Evolutionary conservation across 2,797 vertebrate genomes (phyloP).

Genomic region (Chelon labrosus): DNA sequence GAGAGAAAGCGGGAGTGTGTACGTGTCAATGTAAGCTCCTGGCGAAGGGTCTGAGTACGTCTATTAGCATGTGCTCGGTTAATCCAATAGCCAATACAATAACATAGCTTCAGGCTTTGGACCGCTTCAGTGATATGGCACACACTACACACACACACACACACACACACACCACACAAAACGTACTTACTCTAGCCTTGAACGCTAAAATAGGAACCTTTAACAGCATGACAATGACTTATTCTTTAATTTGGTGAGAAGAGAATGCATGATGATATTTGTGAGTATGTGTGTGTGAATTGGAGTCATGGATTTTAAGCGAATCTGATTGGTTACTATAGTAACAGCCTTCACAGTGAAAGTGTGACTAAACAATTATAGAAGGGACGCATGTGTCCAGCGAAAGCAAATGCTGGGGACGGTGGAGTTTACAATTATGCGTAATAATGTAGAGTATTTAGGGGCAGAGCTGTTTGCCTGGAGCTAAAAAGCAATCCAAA

Average conservation of each 20-base stretch:
- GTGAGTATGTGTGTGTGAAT: constrained; percentile 29
- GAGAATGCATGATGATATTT: constrained; percentile 26
- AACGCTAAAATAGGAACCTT: constrained; percentile 35
- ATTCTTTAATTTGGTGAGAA: constrained; percentile 28
- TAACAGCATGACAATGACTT: constrained; percentile 36
- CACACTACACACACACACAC: constrained; percentile 21
- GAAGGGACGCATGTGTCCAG: constrained; percentile 65
- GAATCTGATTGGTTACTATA: constrained; percentile 71
- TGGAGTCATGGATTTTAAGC: constrained; percentile 63
- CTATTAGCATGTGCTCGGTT: constrained; percentile 63
- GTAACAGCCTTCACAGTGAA: constrained; percentile 62
- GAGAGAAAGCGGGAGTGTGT: constrained; percentile 23
- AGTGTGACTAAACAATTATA: constrained; percentile 69
- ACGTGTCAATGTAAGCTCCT: constrained; percentile 42
- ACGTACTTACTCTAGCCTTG: constrained; percentile 5
- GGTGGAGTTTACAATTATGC: constrained; percentile 27
- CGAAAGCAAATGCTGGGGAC: constrained; percentile 41
- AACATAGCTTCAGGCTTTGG: constrained; percentile 56
- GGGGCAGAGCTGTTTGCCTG: not conserved
- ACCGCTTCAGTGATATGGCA: constrained; percentile 45
- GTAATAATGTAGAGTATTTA: constrained; percentile 10
- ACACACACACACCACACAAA: constrained; percentile 29
- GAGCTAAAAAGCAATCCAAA: not conserved
- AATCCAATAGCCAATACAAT: constrained; percentile 69
- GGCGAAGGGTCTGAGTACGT: constrained; percentile 50